Base-by-base conservation (phyloP, 2,888 invertebrate genomes). In the Synanthedon tipuliformis region DNA sequence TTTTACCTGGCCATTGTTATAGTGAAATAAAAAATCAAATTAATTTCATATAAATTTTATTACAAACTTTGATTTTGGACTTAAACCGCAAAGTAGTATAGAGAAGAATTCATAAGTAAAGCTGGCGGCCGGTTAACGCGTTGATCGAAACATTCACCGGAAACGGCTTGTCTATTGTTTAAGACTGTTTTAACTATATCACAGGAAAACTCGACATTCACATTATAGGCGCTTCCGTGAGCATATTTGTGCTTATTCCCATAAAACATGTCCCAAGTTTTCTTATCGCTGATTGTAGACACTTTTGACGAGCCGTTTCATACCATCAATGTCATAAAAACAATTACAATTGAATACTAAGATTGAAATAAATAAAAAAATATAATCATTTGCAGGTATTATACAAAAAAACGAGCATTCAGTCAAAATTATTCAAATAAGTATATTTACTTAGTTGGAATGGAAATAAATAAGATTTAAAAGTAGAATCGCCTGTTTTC, bases 41-140 rank as follows among this genome's bases (percentile, higher is more conserved):
- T 34, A 71, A 72, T 80, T 81, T 79, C 73, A 75, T 87, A 85
- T 77, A 86, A 85, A 85, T 84, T 87, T 87, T 84, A 85, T 86
- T 86, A 83, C 80, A 86, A 86, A 87, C 76, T 68, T 68, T 78
- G 72, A 81, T 81, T 74, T 75, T 76, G 75, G 71, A 80, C 78
- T 84, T 82, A 78, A 70, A 78, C 77, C 80, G 82, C 83, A 86
- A 85, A 49, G 81, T 79, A 73, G 83, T 79, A 82, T 78, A 83
- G 73, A 78, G 73, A 78, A 75, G 78, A 78, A 73, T 73, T 73
- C 12, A 71, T 76, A 77, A 73, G 68, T 76, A 71, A 71, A 72
- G 71, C 77, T 77, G 76, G 73, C 64, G 63, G 59, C 75, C 75
- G 76, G 77, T 72, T 60, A 66, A 69, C 61, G 68, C 61, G 68